phyloP scores from a whole-genome alignment of 1,140 invertebrate genomes.

The Callitettix versicolor region DNA sequence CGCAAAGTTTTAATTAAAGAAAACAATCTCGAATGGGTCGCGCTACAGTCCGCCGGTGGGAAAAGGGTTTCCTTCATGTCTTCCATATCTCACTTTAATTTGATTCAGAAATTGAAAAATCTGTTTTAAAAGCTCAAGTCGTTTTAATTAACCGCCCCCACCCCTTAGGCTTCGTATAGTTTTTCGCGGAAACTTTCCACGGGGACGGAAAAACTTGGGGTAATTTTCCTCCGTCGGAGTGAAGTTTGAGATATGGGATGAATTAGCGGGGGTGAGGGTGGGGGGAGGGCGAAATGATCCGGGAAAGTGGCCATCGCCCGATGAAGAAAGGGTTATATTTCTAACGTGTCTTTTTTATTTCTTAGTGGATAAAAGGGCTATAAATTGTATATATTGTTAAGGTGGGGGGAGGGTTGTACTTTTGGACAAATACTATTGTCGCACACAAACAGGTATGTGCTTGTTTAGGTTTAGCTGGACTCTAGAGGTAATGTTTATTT shows the following conservation, averaged over 20 bases:
- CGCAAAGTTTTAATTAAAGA: not conserved
- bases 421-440: no score
- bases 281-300: not conserved
- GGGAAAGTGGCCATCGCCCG: not conserved
- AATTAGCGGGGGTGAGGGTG: not conserved
- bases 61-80: not conserved
- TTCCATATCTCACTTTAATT: conserved; percentile 19
- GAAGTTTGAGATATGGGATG: conserved; percentile 1
- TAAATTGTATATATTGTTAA: no score
- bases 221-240: not conserved
- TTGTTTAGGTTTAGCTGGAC: no score
- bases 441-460: no score
- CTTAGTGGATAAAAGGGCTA: no score
- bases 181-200: not conserved
- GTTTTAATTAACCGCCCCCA: not conserved
- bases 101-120: conserved; percentile 18
- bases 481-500: no score
- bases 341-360: no score
- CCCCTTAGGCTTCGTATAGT: not conserved
- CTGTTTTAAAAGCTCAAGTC: conserved; percentile 14
- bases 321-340: conserved; percentile 32
- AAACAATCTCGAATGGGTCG: not conserved
- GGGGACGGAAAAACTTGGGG: not conserved
- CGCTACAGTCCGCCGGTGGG: not conserved
- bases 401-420: no score